Percentiles rank a stretch among this genome's conserved stretches.
Evolutionary conservation across 2,113 vertebrate genomes (phyloP).

Genomic region (Hyla sarda): DNA sequence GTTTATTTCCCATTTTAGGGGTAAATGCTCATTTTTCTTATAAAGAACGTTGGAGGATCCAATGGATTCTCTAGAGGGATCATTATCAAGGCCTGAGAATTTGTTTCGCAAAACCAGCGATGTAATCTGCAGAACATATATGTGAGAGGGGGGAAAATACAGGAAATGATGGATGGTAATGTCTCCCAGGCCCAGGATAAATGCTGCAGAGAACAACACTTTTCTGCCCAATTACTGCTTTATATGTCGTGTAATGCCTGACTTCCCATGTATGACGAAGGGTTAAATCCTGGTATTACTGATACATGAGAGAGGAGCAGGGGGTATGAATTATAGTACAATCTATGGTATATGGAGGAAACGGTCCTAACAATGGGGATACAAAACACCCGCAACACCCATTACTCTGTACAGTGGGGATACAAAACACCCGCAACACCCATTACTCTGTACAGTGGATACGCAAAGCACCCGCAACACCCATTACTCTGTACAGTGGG

Average conservation of each 20-base stretch:
- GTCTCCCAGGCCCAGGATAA: constrained; percentile 25
- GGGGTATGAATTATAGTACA: background rate
- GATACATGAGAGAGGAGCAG: background rate
- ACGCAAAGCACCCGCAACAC: background rate
- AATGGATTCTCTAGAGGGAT: constrained; percentile 15
- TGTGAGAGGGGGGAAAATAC: background rate
- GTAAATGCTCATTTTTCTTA: background rate
- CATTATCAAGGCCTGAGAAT: constrained; percentile 19
- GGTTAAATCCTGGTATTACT: background rate
- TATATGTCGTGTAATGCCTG: constrained; percentile 12
- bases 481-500: background rate
- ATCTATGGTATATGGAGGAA: background rate
- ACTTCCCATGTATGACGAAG: background rate
- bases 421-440: background rate
- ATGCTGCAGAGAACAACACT: background rate
- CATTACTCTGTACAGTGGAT: background rate
- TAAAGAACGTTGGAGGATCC: background rate
- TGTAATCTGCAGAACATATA: constrained; percentile 10
- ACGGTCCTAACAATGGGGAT: no score
- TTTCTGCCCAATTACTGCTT: constrained; percentile 40
- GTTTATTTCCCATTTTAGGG: background rate
- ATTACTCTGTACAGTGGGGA: background rate
- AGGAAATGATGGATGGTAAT: constrained; percentile 34
- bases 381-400: background rate
- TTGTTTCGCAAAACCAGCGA: constrained; percentile 8